Evolutionary conservation across 1,140 invertebrate species (phyloP).

Genomic region (Bombyx mandarina): DNA sequence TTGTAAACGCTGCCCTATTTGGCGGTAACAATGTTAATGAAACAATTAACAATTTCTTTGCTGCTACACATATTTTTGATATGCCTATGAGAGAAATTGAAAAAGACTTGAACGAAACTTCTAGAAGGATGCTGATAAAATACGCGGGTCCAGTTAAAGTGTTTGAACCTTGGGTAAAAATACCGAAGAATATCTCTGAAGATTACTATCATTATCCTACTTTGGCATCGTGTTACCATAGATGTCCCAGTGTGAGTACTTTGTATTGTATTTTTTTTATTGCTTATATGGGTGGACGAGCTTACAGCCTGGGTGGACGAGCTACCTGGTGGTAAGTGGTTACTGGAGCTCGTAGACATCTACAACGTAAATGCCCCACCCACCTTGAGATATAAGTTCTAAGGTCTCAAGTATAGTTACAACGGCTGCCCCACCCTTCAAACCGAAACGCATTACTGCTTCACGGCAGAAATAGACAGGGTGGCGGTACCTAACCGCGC

Average conservation of each 20-base stretch:
- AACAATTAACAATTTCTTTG: slow-evolving; percentile 46
- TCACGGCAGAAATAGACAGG: no score
- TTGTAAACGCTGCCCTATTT: slow-evolving; percentile 31
- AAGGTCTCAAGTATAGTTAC: no score
- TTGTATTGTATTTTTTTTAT: no score
- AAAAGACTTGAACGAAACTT: slow-evolving; percentile 16
- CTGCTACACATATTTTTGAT: slow-evolving; percentile 40
- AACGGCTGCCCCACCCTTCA: no score
- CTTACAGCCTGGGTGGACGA: no score
- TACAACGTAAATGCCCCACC: no score
- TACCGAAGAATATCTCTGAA: slow-evolving; percentile 34
- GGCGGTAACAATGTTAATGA: slow-evolving; percentile 36
- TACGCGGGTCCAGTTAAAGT: slow-evolving; percentile 35
- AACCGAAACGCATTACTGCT: no score
- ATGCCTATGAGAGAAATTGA: slow-evolving; percentile 36
- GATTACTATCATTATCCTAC: slow-evolving; percentile 39
- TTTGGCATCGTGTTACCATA: slow-evolving; percentile 44
- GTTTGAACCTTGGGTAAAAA: slow-evolving; percentile 34
- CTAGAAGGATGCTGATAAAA: slow-evolving; percentile 29
- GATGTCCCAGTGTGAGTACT: slow-evolving; percentile 41
- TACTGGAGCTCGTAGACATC: no score
- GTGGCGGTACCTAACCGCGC: no score
- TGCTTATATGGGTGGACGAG: no score
- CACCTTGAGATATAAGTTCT: no score
- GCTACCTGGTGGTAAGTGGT: no score